Base-by-base conservation (phyloP, 2,888 invertebrate genomes). In the Andrena praecox region DNA sequence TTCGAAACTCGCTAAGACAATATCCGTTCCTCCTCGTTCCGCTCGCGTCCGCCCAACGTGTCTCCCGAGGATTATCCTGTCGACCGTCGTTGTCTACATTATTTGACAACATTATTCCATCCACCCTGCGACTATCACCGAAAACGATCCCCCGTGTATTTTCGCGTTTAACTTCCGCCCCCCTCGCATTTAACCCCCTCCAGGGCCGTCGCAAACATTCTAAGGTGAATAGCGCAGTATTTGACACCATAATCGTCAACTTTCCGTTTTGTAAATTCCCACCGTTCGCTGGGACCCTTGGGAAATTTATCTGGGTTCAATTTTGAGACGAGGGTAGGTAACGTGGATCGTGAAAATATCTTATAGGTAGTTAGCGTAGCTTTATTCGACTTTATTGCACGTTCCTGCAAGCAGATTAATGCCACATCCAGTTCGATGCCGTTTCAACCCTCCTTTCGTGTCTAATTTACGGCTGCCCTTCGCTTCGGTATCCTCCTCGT, bases 1-100 rank as follows among this genome's bases (percentile, higher is more conserved):
- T 78, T 87, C 84, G 81, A 86, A 89, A 85, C 87, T 86, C 75
- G 80, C 83, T 87, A 84, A 87, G 86, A 90, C 88, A 88, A 90
- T 89, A 85, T 89, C 85, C 82, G 81, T 63, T 82, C 75, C 56
- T 81, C 71, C 80, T 74, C 80, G 77, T 84, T 77, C 72, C 63
- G 66, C 71, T 56, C 63, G 67, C 76, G 74, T 48, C 66, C 76
- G 42, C 59, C 76, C 27, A 75, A 78, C 81, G 66, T 71, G 77
- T 81, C 84, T 74, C 73, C 68, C 68, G 72, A 64, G 84, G 84
- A 87, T 87, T 85, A 87, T 74, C 80, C 54, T 73, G 85, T 84
- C 79, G 74, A 64, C 82, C 74, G 60, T 69, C 70, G 79, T 69
- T 73, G 83, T 79, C 68, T 70, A 42, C 71, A 76, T 85, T 87